Conservation (phyloP, 2,797 vertebrate genomes). For the Calcarius lapponicus region DNA sequence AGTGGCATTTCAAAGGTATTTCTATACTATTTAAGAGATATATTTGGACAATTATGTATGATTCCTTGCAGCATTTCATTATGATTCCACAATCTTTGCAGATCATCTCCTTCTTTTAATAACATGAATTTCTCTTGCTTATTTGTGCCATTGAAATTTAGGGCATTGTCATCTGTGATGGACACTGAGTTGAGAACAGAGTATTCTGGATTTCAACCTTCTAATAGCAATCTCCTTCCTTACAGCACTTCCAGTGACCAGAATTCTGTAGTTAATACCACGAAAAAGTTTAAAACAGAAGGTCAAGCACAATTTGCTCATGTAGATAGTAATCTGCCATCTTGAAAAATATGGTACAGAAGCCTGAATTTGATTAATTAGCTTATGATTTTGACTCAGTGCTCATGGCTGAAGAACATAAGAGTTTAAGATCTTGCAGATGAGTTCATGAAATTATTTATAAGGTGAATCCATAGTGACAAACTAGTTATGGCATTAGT, state of each 20-base stretch:
- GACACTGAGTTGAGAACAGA: neutral
- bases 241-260: neutral
- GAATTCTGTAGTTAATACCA: neutral
- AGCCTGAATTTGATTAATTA: neutral
- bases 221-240: slow-evolving; percentile 26
- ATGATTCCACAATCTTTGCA: neutral
- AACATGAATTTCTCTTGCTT: neutral
- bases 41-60: neutral
- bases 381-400: neutral
- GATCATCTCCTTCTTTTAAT: neutral
- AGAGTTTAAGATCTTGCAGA: neutral
- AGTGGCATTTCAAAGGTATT: neutral
- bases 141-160: neutral
- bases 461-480: neutral
- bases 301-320: neutral
- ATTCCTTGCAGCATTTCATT: neutral
- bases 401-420: neutral
- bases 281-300: slow-evolving; percentile 31
- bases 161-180: neutral
- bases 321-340: neutral
- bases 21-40: neutral
- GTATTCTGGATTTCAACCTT: slow-evolving; percentile 31
- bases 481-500: neutral
- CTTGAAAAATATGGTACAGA: neutral
- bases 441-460: neutral